These are phyloP conservation scores for Galagoides demidoff DNA, from an alignment of 2,797 vertebrate species.

Conservation along the genomic window DNA sequence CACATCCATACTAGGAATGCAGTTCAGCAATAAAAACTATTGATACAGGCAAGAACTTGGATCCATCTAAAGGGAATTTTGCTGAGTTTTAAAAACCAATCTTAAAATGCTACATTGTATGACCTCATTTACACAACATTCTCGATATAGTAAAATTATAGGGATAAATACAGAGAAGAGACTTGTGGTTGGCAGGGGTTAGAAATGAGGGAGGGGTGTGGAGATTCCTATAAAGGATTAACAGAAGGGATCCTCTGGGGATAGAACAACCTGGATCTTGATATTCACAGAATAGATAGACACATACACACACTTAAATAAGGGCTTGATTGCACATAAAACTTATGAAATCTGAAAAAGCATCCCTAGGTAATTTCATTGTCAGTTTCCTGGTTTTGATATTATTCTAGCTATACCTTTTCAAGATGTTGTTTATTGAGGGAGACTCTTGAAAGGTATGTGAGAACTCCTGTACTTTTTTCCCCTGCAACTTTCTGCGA, in stretches of 20 bases:
- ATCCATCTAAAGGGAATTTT: neutral
- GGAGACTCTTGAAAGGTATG: neutral
- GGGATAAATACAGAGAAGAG: neutral
- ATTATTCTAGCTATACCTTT: neutral
- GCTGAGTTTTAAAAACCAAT: neutral
- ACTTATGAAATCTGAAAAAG: neutral
- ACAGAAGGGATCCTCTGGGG: neutral
- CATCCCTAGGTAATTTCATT: neutral
- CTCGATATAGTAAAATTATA: slow-evolving; percentile 24
- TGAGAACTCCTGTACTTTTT: neutral
- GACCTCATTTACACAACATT: neutral
- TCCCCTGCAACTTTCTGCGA: neutral
- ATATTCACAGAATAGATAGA: neutral
- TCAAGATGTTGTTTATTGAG: neutral
- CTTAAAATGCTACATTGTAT: neutral
- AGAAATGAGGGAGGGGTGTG: neutral
- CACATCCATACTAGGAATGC: neutral
- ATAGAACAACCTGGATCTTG: neutral
- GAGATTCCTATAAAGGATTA: neutral
- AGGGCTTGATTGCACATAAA: neutral
- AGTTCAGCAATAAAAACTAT: neutral
- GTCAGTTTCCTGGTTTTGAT: neutral
- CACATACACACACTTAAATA: neutral
- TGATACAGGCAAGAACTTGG: neutral
- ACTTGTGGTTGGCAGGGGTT: neutral